These are phyloP conservation scores for Hermatobates lingyangjiaoensis DNA, from an alignment of 1,140 invertebrate species.

Conservation along the genomic window DNA sequence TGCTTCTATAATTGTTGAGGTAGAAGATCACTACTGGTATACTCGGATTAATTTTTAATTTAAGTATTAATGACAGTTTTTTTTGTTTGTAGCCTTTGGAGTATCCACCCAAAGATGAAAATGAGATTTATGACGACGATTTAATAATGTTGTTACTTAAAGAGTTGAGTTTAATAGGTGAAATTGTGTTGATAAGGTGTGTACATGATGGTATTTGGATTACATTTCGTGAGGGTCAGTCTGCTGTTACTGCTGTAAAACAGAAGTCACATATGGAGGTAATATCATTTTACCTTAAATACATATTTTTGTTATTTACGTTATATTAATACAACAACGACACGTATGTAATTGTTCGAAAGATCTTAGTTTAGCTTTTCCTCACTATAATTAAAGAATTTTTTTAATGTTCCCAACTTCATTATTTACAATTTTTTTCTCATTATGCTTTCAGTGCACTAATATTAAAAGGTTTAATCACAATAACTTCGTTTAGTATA, in stretches of 20 bases:
- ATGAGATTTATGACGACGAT: slow-evolving; percentile 39
- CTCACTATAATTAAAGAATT: too few relatives aligned
- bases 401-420: too few relatives aligned
- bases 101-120: slow-evolving; percentile 22
- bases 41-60: not conserved
- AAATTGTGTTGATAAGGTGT: slow-evolving; percentile 73
- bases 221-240: slow-evolving; percentile 69
- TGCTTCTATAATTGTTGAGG: slow-evolving; percentile 57
- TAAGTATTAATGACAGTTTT: slow-evolving; percentile 7
- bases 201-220: slow-evolving; percentile 75
- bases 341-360: too few relatives aligned
- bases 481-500: too few relatives aligned
- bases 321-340: too few relatives aligned
- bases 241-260: slow-evolving; percentile 51
- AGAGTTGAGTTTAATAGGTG: slow-evolving; percentile 54
- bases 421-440: too few relatives aligned
- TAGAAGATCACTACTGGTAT: not conserved
- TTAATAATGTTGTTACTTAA: slow-evolving; percentile 51
- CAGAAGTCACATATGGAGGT: slow-evolving; percentile 17
- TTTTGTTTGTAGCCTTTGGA: slow-evolving; percentile 19
- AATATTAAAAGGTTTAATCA: too few relatives aligned
- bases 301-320: too few relatives aligned
- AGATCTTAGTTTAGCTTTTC: too few relatives aligned
- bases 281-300: too few relatives aligned
- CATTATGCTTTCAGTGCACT: too few relatives aligned